A percentile compares a stretch with the other conserved stretches of the same genome.
Evolutionary conservation across 2,113 vertebrate species (phyloP).

Genomic region (Falcunculus frontatus): DNA sequence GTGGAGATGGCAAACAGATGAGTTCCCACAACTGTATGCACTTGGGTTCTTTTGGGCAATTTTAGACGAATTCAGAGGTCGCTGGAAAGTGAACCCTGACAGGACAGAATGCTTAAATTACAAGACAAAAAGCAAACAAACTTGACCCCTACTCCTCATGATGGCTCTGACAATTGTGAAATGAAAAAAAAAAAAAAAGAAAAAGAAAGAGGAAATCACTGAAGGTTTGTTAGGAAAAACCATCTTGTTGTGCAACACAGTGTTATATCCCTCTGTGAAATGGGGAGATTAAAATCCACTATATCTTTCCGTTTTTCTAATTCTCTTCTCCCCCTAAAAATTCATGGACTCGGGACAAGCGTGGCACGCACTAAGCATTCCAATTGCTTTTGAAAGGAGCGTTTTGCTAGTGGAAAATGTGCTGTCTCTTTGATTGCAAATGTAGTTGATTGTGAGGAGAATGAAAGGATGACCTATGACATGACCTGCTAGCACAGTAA

Average conservation of each 20-base stretch:
- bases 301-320: not conserved
- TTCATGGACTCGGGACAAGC: not conserved
- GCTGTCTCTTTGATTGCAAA: constrained; percentile 61
- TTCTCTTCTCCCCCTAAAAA: not conserved
- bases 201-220: not conserved
- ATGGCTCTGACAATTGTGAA: not conserved
- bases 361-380: constrained; percentile 2
- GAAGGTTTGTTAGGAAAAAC: not conserved
- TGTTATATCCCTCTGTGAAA: not conserved
- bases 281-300: not conserved
- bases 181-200: not conserved
- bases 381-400: constrained; percentile 39
- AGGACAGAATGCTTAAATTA: constrained; percentile 57
- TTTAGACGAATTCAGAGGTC: constrained; percentile 64
- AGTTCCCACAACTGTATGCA: constrained; percentile 42
- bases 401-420: constrained; percentile 45
- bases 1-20: constrained; percentile 46
- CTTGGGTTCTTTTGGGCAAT: constrained; percentile 42
- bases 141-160: constrained; percentile 32
- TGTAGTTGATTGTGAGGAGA: constrained; percentile 64
- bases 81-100: constrained; percentile 45
- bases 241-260: not conserved
- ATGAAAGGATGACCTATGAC: constrained; percentile 68
- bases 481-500: constrained; percentile 52
- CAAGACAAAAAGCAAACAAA: constrained; percentile 65